Base-by-base conservation (phyloP, 2,113 vertebrate genomes). In the Maccullochella peelii region DNA sequence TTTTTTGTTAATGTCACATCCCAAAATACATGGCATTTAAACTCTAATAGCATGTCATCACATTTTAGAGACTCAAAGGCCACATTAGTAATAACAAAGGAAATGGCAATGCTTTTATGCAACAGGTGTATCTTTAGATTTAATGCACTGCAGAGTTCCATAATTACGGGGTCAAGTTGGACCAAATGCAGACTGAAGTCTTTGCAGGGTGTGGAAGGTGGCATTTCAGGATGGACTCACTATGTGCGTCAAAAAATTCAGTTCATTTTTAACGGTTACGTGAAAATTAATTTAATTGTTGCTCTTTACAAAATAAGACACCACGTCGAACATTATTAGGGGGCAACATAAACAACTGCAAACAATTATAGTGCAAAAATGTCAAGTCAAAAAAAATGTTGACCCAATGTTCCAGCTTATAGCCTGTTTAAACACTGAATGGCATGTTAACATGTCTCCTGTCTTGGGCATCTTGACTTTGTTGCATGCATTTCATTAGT, bases 81-180 rank as follows among this genome's bases (percentile, higher is more conserved):
- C 79, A 87, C 44, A 75, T 49, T 52, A 61, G 47, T 42, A 78
- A 80, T 74, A 77, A 81, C 71, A 86, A 81, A 72, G 44, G 54
- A 90, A 91, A 91, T 88, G 80, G 78, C 74, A 82, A 82, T 68
- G 82, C 82, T 90, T 87, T 90, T 87, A 85, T 80, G 52, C 62
- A 49, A 80, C 63, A 74, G 50, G 23, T 72, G 71, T 75, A 83
- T 73, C 73, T 88, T 85, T 73, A 81, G 25, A 86, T 76, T 79
- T 61, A 77, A 70, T 79, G 73, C 54, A 40, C 70, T 63, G 63
- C 57, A 61, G 44, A 55, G 54, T 38, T 68, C 20, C 66, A 63
- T 87, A 59, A 89, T 85, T 73, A 75, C 6, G 2, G 42, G 62
- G 47, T 82, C n/a, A 69, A 20, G 25, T 65, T 81, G 47, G 27